Evolutionary conservation across 2,888 invertebrate genomes (phyloP).

Genomic region (Phengaris alcon): DNA sequence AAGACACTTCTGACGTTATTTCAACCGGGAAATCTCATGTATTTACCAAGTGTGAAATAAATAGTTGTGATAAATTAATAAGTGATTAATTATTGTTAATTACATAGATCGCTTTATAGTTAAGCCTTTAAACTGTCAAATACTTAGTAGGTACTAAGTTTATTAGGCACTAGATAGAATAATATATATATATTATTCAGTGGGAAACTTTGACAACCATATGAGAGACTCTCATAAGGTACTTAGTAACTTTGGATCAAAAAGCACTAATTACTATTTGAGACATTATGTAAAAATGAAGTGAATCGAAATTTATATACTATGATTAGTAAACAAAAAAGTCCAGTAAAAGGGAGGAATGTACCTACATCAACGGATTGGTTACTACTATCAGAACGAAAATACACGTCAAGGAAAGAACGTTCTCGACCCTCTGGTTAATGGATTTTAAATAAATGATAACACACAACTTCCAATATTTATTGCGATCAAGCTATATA

Average conservation of each 20-base stretch:
- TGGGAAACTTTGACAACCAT: no score
- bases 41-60: background rate
- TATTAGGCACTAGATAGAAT: no score
- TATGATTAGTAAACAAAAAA: background rate
- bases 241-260: no score
- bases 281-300: no score
- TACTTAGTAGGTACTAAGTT: no score
- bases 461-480: background rate
- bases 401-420: background rate
- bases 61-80: background rate
- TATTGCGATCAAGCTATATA: slow-evolving; percentile 21
- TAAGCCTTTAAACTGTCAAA: background rate
- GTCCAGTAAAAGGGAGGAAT: background rate
- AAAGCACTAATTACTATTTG: no score
- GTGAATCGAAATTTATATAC: no score
- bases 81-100: background rate
- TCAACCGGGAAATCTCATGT: background rate
- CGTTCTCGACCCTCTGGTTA: background rate
- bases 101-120: background rate
- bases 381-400: background rate
- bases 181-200: no score
- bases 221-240: no score
- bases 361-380: background rate
- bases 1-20: background rate
- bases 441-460: slow-evolving; percentile 14